Conservation (phyloP, 2,888 invertebrate species). For the Sinopyrophorus schimmeli region DNA sequence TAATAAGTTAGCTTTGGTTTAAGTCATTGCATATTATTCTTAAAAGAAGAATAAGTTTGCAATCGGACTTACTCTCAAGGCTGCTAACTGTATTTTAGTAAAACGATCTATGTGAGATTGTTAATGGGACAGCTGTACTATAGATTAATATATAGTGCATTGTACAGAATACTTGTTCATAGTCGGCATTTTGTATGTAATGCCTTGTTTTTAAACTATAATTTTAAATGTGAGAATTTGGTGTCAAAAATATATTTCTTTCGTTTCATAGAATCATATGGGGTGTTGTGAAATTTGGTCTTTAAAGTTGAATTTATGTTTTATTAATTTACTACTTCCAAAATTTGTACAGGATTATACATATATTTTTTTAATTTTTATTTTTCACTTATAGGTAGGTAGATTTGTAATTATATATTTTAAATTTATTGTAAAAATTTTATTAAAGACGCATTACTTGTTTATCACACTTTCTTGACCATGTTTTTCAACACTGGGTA, state of each 20-base stretch:
- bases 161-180: constrained; percentile 54
- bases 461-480: constrained; percentile 17
- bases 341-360: neutral
- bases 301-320: constrained; percentile 9
- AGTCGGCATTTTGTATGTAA: constrained; percentile 47
- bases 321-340: constrained; percentile 2
- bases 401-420: constrained; percentile 2
- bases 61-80: constrained; percentile 21
- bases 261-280: constrained; percentile 16
- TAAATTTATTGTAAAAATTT: constrained; percentile 7
- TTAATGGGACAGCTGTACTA: constrained; percentile 53
- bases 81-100: constrained; percentile 31
- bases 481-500: constrained; percentile 25
- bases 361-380: constrained; percentile 3
- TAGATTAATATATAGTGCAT: constrained; percentile 51
- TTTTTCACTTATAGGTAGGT: neutral
- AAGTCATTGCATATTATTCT: constrained; percentile 11
- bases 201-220: constrained; percentile 39
- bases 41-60: constrained; percentile 11
- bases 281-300: constrained; percentile 27
- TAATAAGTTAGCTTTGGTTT: constrained; percentile 33
- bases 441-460: constrained; percentile 1
- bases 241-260: constrained; percentile 27
- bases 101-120: constrained; percentile 46
- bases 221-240: constrained; percentile 31